These are phyloP conservation scores for Chrysodeixis includens DNA, from an alignment of 2,888 invertebrate species.

Conservation along the genomic window DNA sequence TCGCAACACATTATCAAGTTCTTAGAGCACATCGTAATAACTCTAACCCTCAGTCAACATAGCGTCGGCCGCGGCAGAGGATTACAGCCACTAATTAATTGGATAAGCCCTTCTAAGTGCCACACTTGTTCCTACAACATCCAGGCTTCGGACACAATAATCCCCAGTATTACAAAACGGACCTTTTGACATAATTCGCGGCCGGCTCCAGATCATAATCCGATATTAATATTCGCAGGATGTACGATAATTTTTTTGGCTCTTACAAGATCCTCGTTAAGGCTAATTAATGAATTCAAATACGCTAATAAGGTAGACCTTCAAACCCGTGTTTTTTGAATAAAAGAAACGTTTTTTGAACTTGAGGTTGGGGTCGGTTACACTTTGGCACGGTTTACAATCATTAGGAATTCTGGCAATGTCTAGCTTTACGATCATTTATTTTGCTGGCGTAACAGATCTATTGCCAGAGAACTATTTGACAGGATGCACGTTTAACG, in stretches of 20 bases:
- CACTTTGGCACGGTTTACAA: slow-evolving; percentile 24
- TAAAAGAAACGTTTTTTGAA: background rate
- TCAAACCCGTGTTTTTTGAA: slow-evolving; percentile 16
- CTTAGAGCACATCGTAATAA: background rate
- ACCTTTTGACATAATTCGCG: slow-evolving; percentile 11
- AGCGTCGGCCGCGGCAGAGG: background rate
- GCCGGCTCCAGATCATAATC: slow-evolving; percentile 1
- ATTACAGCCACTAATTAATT: slow-evolving; percentile 6
- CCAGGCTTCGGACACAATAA: slow-evolving; percentile 3
- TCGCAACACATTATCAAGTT: background rate
- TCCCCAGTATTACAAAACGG: slow-evolving; percentile 10
- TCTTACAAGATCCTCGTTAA: slow-evolving; percentile 21
- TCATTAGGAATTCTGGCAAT: slow-evolving; percentile 13
- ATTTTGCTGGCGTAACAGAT: slow-evolving; percentile 38
- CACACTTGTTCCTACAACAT: background rate
- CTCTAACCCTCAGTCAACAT: slow-evolving; percentile 1
- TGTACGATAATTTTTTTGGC: slow-evolving; percentile 12
- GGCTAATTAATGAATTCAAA: slow-evolving; percentile 42
- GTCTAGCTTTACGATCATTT: slow-evolving; percentile 8
- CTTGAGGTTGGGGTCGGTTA: slow-evolving; percentile 12
- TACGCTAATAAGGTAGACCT: slow-evolving; percentile 24
- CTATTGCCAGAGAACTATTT: slow-evolving; percentile 32
- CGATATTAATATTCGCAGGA: slow-evolving; percentile 22
- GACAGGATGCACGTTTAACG: slow-evolving; percentile 13
- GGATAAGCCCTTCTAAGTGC: background rate